Percentiles rank a stretch among this genome's conserved stretches.
Conservation (phyloP, 1,140 invertebrate species). For the Brachionus sp. region DNA sequence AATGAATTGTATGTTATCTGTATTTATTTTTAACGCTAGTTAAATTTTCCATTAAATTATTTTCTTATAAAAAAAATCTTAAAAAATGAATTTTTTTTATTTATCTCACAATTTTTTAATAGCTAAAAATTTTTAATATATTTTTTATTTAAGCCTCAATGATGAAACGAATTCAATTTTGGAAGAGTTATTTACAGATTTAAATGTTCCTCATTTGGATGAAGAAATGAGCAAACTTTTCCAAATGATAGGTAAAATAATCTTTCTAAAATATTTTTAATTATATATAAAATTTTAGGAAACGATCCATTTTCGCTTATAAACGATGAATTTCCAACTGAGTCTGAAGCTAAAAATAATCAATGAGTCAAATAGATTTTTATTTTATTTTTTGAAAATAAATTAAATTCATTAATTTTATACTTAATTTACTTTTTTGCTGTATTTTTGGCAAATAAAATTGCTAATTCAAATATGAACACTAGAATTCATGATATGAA, state of each 20-base stretch:
- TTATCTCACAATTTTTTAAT: no score
- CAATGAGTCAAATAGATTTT: not conserved
- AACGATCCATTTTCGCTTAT: conserved; percentile 39
- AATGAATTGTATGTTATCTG: conserved; percentile 14
- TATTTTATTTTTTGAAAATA: not conserved
- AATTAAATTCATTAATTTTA: not conserved
- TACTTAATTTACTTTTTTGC: not conserved
- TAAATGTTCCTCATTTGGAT: conserved; percentile 39
- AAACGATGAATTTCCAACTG: not conserved
- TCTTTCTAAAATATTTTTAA: not conserved
- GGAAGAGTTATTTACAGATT: conserved; percentile 24
- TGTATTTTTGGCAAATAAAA: not conserved
- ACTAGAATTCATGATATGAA: not conserved
- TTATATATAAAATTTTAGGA: not conserved
- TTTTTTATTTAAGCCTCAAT: not conserved
- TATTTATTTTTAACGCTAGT: not conserved
- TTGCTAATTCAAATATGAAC: not conserved
- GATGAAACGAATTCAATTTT: conserved; percentile 11
- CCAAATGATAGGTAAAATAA: conserved; percentile 38
- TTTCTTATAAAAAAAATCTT: not conserved
- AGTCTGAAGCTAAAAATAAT: not conserved
- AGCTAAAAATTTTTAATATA: no score
- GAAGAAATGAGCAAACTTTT: conserved; percentile 38
- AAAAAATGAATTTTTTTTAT: no score
- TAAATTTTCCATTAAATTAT: not conserved